A percentile compares a stretch with the other conserved stretches of the same genome.
Conservation (phyloP, 1,140 invertebrate genomes). For the Ridgeia piscesae region DNA sequence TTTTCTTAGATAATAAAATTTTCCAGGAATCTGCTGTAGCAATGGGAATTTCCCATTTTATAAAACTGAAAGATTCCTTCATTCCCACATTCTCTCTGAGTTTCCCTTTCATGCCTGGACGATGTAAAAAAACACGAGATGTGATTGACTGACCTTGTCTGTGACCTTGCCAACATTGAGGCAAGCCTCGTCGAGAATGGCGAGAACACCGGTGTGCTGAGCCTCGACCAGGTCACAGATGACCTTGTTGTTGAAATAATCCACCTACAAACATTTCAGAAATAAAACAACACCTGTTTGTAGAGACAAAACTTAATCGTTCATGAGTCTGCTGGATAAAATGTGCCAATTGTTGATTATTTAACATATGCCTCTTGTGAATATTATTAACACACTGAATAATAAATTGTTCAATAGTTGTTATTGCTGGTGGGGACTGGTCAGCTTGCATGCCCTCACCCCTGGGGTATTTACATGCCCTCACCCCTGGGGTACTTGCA, state of each 20-base stretch:
- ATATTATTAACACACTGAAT: not conserved
- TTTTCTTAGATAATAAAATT: no score
- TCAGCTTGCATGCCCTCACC: not conserved
- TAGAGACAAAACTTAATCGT: no score
- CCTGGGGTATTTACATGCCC: not conserved
- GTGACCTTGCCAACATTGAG: slow-evolving; percentile 91
- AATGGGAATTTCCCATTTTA: no score
- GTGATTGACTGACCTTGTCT: slow-evolving; percentile 63
- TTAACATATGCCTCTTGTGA: not conserved
- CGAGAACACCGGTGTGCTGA: slow-evolving; percentile 86
- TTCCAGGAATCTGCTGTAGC: no score
- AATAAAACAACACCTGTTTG: not conserved
- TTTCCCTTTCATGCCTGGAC: not conserved
- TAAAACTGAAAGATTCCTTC: no score
- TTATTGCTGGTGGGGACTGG: no score
- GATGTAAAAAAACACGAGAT: slow-evolving; percentile 46
- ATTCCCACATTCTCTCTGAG: no score
- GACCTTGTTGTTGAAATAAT: slow-evolving; percentile 79
- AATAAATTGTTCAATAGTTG: not conserved
- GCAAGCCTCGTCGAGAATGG: slow-evolving; percentile 93
- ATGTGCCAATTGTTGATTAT: not conserved
- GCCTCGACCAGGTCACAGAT: slow-evolving; percentile 93
- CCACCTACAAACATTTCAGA: slow-evolving; percentile 60
- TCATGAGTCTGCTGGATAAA: not conserved
- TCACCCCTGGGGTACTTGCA: not conserved